Conservation (phyloP, 2,113 vertebrate species). For the Mobula birostris region DNA sequence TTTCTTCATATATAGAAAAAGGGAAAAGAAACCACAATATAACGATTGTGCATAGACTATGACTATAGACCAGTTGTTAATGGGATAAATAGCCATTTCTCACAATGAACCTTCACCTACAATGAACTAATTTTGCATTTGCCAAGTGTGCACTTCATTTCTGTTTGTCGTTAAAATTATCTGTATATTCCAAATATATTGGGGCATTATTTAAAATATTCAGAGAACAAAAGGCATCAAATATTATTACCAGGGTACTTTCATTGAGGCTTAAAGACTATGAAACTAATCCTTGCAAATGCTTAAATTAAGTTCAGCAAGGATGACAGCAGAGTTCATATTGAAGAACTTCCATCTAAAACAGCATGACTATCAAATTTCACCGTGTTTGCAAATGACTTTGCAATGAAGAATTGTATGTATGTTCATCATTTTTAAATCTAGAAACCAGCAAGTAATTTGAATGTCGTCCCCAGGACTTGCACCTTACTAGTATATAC, state of each 20-base stretch:
- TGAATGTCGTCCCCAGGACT: conserved; percentile 47
- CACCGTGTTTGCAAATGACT: background rate
- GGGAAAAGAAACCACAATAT: background rate
- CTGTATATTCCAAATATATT: background rate
- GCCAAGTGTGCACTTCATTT: background rate
- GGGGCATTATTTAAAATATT: background rate
- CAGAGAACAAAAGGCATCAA: background rate
- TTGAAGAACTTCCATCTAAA: background rate
- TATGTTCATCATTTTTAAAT: conserved; percentile 40
- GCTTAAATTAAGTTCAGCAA: background rate
- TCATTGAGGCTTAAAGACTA: background rate
- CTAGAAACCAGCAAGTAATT: conserved; percentile 33
- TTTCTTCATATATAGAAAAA: background rate
- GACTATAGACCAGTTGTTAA: background rate
- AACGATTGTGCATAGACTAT: background rate
- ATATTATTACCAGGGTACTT: background rate
- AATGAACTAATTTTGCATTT: background rate
- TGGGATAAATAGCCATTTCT: background rate
- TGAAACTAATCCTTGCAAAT: background rate
- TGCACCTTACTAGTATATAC: conserved; percentile 49
- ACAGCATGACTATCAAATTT: conserved; percentile 10
- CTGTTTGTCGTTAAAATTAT: background rate
- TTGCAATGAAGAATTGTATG: conserved; percentile 49
- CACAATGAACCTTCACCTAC: background rate
- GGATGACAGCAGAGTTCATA: background rate